phyloP scores from a whole-genome alignment of 1,140 invertebrate species.

The Zaprionus kolodkinae region DNA sequence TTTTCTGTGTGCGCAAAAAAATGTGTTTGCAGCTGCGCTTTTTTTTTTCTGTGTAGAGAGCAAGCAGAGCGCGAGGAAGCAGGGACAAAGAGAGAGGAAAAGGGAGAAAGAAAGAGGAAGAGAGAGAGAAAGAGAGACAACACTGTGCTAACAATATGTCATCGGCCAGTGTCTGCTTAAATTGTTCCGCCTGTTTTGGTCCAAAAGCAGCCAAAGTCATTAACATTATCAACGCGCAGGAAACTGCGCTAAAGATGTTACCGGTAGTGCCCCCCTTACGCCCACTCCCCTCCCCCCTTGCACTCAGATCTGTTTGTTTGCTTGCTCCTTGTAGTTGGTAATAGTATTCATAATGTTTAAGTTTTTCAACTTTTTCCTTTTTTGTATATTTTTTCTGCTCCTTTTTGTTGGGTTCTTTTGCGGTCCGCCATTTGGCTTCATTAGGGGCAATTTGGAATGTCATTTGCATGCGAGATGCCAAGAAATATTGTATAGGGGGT shows the following conservation, averaged over 20 bases:
- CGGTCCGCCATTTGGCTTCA: conserved; percentile 46
- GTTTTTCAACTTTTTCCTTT: conserved; percentile 9
- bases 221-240: conserved; percentile 57
- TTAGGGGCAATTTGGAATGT: conserved; percentile 61
- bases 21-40: conserved; percentile 11
- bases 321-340: conserved; percentile 9
- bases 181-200: conserved; percentile 29
- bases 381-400: not conserved
- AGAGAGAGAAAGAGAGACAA: not conserved
- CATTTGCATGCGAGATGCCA: conserved; percentile 44
- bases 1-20: conserved; percentile 21
- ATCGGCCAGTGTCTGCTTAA: conserved; percentile 53
- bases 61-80: not conserved
- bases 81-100: not conserved
- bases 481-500: conserved; percentile 28
- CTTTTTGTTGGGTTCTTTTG: not conserved
- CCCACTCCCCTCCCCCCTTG: not conserved
- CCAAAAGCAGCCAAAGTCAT: conserved; percentile 53
- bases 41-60: not conserved
- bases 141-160: conserved; percentile 48
- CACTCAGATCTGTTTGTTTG: conserved; percentile 13
- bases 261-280: too few species aligned
- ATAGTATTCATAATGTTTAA: conserved; percentile 52
- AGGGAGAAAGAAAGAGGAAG: not conserved
- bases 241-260: conserved; percentile 18